Evolutionary conservation across 2,888 invertebrate species (phyloP).

Genomic region (Plagodis dolabraria): DNA sequence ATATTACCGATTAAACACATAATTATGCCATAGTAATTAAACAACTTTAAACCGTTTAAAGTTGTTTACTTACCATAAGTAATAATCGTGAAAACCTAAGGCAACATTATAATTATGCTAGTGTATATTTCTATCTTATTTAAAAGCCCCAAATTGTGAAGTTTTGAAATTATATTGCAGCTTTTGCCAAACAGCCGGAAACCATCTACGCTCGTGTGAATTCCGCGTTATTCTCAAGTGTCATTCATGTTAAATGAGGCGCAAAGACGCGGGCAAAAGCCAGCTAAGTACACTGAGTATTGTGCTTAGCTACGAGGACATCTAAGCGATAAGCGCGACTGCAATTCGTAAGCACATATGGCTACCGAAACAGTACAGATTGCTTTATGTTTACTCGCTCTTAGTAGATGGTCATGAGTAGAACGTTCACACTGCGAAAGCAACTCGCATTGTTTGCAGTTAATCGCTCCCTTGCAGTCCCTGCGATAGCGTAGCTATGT

Average conservation of each 20-base stretch:
- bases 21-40: too few relatives aligned
- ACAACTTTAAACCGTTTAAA: too few relatives aligned
- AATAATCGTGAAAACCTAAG: too few relatives aligned
- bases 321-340: constrained; percentile 9
- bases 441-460: neutral
- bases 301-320: constrained; percentile 41
- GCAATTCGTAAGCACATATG: neutral
- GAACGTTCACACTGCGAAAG: neutral
- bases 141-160: neutral
- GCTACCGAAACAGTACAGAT: too few relatives aligned
- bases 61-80: too few relatives aligned
- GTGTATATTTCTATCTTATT: neutral
- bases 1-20: too few relatives aligned
- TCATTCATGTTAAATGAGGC: constrained; percentile 41
- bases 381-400: too few relatives aligned
- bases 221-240: constrained; percentile 34
- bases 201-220: constrained; percentile 35
- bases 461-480: neutral
- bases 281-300: constrained; percentile 55
- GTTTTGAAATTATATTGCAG: constrained; percentile 8
- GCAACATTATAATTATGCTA: too few relatives aligned
- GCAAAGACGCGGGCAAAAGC: constrained; percentile 43
- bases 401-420: neutral
- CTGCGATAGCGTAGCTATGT: neutral
- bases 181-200: constrained; percentile 16